A percentile compares a stretch with the other conserved stretches of the same genome.
Conservation (phyloP, 2,797 vertebrate genomes). For the Melopsittacus undulatus region DNA sequence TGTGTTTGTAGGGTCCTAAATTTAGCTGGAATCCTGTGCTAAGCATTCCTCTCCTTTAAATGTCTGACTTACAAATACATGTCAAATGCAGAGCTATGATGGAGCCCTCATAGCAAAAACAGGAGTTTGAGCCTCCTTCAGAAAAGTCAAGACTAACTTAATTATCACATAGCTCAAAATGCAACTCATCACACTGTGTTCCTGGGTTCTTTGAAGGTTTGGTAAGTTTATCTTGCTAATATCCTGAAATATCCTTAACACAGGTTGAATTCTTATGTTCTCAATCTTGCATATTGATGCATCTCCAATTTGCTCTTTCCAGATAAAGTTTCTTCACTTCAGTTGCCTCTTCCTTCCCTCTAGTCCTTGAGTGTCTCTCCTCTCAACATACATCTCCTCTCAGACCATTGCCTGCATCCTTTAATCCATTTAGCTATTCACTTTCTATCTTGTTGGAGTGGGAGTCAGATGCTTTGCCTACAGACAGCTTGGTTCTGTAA, state of each 20-base stretch:
- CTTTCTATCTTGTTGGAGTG: not conserved
- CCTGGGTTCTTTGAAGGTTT: not conserved
- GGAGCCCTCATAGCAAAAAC: not conserved
- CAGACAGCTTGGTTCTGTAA: not conserved
- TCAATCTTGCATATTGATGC: accelerated
- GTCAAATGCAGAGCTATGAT: not conserved
- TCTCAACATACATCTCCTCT: not conserved
- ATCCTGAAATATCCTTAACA: not conserved
- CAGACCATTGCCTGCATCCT: not conserved
- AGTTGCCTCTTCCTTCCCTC: not conserved
- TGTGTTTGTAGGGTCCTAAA: not conserved
- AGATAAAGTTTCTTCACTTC: not conserved
- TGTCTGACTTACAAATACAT: not conserved
- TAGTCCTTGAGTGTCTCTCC: not conserved
- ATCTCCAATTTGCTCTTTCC: not conserved
- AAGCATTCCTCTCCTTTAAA: not conserved
- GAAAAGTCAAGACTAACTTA: not conserved
- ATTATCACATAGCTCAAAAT: not conserved
- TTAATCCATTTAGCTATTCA: not conserved
- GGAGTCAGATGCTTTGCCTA: not conserved
- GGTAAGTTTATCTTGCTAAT: not conserved
- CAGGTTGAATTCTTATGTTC: not conserved
- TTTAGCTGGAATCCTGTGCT: not conserved
- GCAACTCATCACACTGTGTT: not conserved
- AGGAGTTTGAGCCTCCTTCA: not conserved